These are phyloP conservation scores for Bubo blakistoni DNA, from an alignment of 2,113 vertebrate species.

Conservation along the genomic window DNA sequence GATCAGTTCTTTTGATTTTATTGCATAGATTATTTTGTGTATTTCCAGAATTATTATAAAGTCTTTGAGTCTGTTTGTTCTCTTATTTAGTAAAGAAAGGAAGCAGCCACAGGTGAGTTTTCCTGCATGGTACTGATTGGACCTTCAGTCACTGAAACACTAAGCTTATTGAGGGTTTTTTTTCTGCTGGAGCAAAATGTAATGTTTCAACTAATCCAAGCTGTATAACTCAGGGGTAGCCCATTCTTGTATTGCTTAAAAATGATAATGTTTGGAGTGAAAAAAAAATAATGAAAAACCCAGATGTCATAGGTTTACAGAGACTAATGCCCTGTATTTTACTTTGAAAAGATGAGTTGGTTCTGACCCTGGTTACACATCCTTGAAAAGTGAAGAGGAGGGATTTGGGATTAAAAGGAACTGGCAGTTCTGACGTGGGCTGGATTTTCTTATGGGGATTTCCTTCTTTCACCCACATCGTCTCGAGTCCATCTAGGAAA, in stretches of 20 bases:
- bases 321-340: not conserved
- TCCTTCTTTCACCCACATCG: not conserved
- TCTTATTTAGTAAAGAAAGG: not conserved
- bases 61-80: not conserved
- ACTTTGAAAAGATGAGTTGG: not conserved
- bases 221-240: fast-evolving
- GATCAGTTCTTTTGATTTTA: not conserved
- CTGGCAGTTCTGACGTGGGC: not conserved
- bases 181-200: not conserved
- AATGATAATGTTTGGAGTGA: not conserved
- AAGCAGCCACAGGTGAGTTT: not conserved
- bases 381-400: not conserved
- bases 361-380: not conserved
- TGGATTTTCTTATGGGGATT: not conserved
- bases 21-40: not conserved
- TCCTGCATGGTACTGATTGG: not conserved
- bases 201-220: not conserved
- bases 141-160: not conserved
- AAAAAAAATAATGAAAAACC: fast-evolving
- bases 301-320: fast-evolving
- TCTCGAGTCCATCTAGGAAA: fast-evolving
- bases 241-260: not conserved
- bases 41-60: not conserved
- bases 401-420: not conserved
- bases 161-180: not conserved